Base-by-base conservation (phyloP, 2,888 invertebrate genomes). In the Epinotia ramella region DNA sequence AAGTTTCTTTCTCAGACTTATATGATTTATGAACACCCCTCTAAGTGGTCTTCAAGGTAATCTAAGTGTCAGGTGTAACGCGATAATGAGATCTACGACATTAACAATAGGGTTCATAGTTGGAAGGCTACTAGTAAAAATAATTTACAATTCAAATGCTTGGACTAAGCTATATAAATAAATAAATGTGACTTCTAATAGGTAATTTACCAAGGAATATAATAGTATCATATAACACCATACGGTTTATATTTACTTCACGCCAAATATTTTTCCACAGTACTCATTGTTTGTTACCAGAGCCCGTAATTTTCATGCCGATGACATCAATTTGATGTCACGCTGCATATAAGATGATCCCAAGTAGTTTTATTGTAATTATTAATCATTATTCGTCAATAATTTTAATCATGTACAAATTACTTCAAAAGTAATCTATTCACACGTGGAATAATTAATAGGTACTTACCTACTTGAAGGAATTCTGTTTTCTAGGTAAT, bases 91-190 rank as follows among this genome's bases (percentile, higher is more conserved):
- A 90, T 91, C 91, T 88, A 83, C 9, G 49, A 56, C n/a, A 71
- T 70, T 59, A 71, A 87, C 83, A 83, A 84, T 89, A 89, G 84
- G 86, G 84, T 86, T 85, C 83, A 84, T 85, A 79, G 67, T 85
- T 90, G 90, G 90, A 90, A 90, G 90, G 90, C 91, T 89, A 90
- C 87, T 68, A 28, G 77, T 73, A 65, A 73, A 70, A 67, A 69
- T 66, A 66, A 66, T 56, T 68, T 64, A 60, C 12, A 69, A 4
- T 59, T 49, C 24, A 59, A 57, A 73, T 64, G 46, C 20, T 64
- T 20, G 56, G 24, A 59, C 53, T 72, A 67, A 20, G 62, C 64
- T 62, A 73, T 62, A 73, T 16, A n/a, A 67, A 62, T 68, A 73
- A 68, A 63, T 56, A 56, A 66, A 44, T 66, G 59, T 24, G 59